A percentile compares a stretch with the other conserved stretches of the same genome.
Evolutionary conservation across 2,797 vertebrate genomes (phyloP).

Genomic region (Typhlichthys eigenmanni): DNA sequence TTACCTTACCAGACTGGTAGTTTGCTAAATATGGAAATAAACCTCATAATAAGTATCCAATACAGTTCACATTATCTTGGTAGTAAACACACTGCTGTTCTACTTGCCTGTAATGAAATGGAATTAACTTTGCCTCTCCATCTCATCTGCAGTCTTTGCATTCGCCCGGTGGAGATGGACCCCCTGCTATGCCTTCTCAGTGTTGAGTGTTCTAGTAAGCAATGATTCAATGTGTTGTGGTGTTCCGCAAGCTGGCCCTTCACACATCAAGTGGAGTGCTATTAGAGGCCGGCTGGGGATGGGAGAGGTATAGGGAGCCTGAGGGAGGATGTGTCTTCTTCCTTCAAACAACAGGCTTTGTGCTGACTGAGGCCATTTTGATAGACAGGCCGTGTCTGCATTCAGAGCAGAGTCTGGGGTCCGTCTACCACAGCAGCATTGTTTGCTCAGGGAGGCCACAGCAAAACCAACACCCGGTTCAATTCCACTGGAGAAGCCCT

Average conservation of each 20-base stretch:
- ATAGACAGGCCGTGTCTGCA: slow-evolving; percentile 52
- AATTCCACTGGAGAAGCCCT: slow-evolving; percentile 23
- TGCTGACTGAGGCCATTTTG: slow-evolving; percentile 65
- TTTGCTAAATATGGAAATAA: slow-evolving; percentile 40
- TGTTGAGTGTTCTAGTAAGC: slow-evolving; percentile 73
- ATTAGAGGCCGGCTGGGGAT: slow-evolving; percentile 53
- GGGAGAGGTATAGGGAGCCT: slow-evolving; percentile 22
- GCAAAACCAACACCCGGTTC: slow-evolving; percentile 44
- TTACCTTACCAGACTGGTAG: slow-evolving; percentile 19
- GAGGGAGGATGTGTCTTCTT: slow-evolving; percentile 43
- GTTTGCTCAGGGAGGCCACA: slow-evolving; percentile 47
- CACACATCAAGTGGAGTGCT: slow-evolving; percentile 70
- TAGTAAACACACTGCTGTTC: slow-evolving; percentile 46
- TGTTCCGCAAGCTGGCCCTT: slow-evolving; percentile 66
- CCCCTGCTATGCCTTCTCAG: slow-evolving; percentile 43
- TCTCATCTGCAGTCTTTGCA: slow-evolving; percentile 63
- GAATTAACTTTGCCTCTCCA: slow-evolving; percentile 44
- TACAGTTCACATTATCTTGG: slow-evolving; percentile 36
- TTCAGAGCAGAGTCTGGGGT: slow-evolving; percentile 47
- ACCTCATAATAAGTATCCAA: slow-evolving; percentile 38
- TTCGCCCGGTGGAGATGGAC: slow-evolving; percentile 56
- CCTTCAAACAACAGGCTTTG: slow-evolving; percentile 47
- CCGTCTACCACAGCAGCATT: slow-evolving; percentile 43
- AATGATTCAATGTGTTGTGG: slow-evolving; percentile 70
- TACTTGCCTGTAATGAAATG: slow-evolving; percentile 50